Evolutionary conservation across 2,113 vertebrate species (phyloP), one percentile per base, ranked within the genome.

Genomic region (Ceyx margarethae): DNA sequence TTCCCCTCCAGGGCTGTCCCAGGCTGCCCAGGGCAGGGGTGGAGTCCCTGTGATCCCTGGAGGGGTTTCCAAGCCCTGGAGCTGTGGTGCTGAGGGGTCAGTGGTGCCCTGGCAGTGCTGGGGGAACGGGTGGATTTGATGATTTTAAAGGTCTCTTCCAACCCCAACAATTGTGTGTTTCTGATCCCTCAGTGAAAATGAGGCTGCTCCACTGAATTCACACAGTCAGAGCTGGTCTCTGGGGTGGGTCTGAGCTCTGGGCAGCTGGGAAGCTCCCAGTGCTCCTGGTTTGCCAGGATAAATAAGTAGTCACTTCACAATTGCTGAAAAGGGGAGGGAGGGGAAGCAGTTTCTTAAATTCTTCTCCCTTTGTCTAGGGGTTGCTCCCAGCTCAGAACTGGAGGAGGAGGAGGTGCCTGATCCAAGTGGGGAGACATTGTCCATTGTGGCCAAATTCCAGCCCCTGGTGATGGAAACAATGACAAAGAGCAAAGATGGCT

Each of bases 401-500:
- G 98, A 97, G 65, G 98, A 98, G 54, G 97, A 97, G 53, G 96
- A 97, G 74, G 51, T 37, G 1, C 88, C 58, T 2, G 98, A 99
- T 69, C 98, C 98, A 6, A 96, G 96, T 0, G 98, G 98, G 75
- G 99, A 99, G 97, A 98, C 97, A 0, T 91, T 99, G 79, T 98
- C 98, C 3, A 4, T 99, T 14, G 95, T 98, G 90, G 98, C 99
- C 31, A 98, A 94, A 87, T 99, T 99, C 98, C 98, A 99, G 97
- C 99, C 99, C 25, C 95, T 99, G 92, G 83, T 98, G 62, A 97
- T 98, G 10, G 98, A 99, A 82, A 98, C 98, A 4, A 99, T 99
- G 99, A 99, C 99, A 2, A 99, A 99, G 96, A 99, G 99, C 98
- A 99, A 98, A 93, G 99, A 99, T 1, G 99, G 99, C 6, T 99